phyloP scores from a whole-genome alignment of 1,140 invertebrate species.

The Vollenhovia emeryi region DNA sequence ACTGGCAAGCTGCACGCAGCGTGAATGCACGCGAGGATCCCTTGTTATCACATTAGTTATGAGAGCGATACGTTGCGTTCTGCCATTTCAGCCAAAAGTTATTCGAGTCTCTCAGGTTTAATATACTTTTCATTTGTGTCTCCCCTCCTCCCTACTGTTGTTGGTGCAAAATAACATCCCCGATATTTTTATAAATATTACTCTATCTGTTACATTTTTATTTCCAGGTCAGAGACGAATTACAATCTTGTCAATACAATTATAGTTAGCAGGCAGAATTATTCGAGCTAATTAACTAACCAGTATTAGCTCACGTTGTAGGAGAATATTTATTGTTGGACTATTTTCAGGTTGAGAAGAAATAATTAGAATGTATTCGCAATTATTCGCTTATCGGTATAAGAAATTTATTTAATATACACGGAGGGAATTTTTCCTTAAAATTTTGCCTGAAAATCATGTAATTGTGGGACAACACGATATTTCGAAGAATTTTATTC shows the following conservation, averaged over 20 bases:
- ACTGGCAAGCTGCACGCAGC: background rate
- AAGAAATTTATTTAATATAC: background rate
- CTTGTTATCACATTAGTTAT: conserved; percentile 2
- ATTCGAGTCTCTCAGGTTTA: background rate
- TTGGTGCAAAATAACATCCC: background rate
- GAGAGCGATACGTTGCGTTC: background rate
- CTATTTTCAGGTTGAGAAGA: background rate
- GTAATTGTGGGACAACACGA: too few relatives aligned
- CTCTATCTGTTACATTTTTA: background rate
- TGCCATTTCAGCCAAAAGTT: background rate
- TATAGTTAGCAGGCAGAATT: background rate
- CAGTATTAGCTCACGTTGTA: background rate
- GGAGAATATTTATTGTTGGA: too few relatives aligned
- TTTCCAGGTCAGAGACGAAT: background rate
- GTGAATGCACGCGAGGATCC: background rate
- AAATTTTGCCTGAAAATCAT: too few relatives aligned
- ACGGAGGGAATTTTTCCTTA: too few relatives aligned
- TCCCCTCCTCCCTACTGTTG: background rate
- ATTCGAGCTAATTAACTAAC: background rate
- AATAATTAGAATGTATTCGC: background rate
- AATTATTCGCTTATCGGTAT: background rate
- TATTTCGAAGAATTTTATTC: too few relatives aligned
- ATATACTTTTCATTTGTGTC: background rate
- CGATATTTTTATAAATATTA: background rate
- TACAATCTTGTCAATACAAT: background rate